Base-by-base conservation (phyloP, 1,140 invertebrate genomes). In the Neotoxoptera formosana region DNA sequence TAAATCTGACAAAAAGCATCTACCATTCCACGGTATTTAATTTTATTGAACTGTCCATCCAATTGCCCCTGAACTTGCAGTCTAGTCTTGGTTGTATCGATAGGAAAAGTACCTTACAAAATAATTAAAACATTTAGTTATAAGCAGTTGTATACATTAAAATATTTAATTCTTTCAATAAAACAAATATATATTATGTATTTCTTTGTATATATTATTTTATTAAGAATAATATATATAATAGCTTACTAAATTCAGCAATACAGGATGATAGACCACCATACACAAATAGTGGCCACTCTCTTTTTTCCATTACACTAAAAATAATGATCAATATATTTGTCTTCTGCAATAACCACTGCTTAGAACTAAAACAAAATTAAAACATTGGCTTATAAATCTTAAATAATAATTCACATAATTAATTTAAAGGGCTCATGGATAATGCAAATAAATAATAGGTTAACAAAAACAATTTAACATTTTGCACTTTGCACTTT, bases 81-180 rank as follows among this genome's bases (percentile, higher is more conserved):
- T 94, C 99, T 96, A 56, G 98, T 99, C 96, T 99, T 99, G 60
- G 98, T 98, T 34, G 98, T 98, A 95, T 99, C 99, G 94, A 99
- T 97, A 34, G 99, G 99, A 96, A 99, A 99, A n/a, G 99, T 99
- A 94, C 98, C 98, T 99, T 95, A 88, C 96, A 95, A 94, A 94
- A 94, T 83, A 93, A 94, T 84, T 86, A 81, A 92, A 94, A 93
- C 93, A 89, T 0, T 21, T 17, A 87, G 21, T n/a, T 17, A 67
- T 4, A 67, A 67, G 25, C 25, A 30, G 30, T 67, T 30, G 14
- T 30, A 9, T 67, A 4, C 25, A 30, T 67, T 14, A 30, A 34
- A 4, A 67, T 67, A 67, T n/a, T 76, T 14, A n/a, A 76, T 76
- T 76, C 0, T 76, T 76, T 84, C 14, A 41, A 30, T 41, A 25